phyloP scores from a whole-genome alignment of 2,113 vertebrate genomes.

The Spea bombifrons region DNA sequence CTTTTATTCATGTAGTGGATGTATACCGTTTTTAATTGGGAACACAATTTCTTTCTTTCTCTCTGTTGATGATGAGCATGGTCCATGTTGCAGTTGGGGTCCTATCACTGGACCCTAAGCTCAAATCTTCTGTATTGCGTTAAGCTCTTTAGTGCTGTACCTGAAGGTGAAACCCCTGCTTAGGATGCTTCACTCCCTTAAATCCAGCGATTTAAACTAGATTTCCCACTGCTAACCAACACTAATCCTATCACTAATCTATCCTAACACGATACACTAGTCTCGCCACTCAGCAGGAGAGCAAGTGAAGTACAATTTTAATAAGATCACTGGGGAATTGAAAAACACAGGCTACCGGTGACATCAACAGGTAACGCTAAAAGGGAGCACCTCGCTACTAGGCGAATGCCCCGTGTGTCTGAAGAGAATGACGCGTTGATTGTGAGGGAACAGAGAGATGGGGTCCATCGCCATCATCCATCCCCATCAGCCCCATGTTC shows the following conservation, averaged over 20 bases:
- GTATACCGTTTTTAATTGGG: too few relatives aligned
- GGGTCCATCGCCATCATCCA: too few relatives aligned
- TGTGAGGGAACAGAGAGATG: too few relatives aligned
- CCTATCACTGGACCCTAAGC: background rate
- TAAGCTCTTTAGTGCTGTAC: background rate
- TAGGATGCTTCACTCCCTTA: background rate
- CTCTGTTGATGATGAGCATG: too few relatives aligned
- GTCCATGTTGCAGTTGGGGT: background rate
- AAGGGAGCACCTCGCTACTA: background rate
- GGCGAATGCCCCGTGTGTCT: background rate
- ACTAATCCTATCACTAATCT: conserved; percentile 27
- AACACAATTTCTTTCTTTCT: too few relatives aligned
- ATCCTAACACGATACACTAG: background rate
- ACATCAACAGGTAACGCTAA: background rate
- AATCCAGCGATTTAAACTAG: background rate
- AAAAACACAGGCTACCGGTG: background rate
- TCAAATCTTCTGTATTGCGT: background rate
- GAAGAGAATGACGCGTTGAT: background rate
- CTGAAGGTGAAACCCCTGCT: background rate
- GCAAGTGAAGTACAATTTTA: background rate
- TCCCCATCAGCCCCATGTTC: too few relatives aligned
- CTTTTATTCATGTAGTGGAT: too few relatives aligned
- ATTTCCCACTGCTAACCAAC: conserved; percentile 9
- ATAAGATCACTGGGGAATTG: conserved; percentile 2
- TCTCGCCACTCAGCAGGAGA: background rate